A percentile compares a stretch with the other conserved stretches of the same genome.
Evolutionary conservation across 2,888 invertebrate genomes (phyloP).

Genomic region (Malthinus flaveolus): DNA sequence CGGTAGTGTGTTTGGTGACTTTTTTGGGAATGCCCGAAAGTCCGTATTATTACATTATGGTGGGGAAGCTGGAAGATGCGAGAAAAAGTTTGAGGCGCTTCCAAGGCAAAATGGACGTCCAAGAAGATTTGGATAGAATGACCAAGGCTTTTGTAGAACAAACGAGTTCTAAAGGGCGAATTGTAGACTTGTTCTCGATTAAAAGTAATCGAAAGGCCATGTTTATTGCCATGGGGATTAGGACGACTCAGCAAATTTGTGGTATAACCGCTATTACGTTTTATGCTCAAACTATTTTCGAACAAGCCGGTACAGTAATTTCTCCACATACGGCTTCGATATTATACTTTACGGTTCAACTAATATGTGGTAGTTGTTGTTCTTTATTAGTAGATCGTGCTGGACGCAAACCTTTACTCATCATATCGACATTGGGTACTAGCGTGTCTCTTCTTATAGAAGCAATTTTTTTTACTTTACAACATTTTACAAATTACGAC

Average conservation of each 20-base stretch:
- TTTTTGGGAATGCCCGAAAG: slow-evolving; percentile 68
- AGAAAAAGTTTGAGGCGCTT: slow-evolving; percentile 59
- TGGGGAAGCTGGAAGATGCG: slow-evolving; percentile 52
- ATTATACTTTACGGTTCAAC: slow-evolving; percentile 60
- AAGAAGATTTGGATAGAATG: slow-evolving; percentile 53
- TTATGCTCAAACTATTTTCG: slow-evolving; percentile 65
- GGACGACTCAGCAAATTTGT: slow-evolving; percentile 63
- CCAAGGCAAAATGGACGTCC: slow-evolving; percentile 56
- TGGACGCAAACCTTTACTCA: slow-evolving; percentile 63
- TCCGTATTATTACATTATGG: slow-evolving; percentile 56
- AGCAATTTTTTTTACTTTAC: slow-evolving; percentile 54
- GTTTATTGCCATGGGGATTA: slow-evolving; percentile 61
- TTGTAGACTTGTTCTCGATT: slow-evolving; percentile 58
- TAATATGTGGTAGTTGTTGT: slow-evolving; percentile 59
- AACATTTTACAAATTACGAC: slow-evolving; percentile 48
- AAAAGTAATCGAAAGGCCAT: slow-evolving; percentile 64
- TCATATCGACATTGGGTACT: slow-evolving; percentile 56
- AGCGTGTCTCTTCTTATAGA: slow-evolving; percentile 52
- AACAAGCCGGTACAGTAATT: slow-evolving; percentile 50
- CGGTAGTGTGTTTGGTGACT: slow-evolving; percentile 60
- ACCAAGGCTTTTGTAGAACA: slow-evolving; percentile 39
- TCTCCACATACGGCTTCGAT: slow-evolving; percentile 59
- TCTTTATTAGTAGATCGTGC: slow-evolving; percentile 63
- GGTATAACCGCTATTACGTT: slow-evolving; percentile 64
- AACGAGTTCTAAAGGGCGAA: slow-evolving; percentile 58